These are phyloP conservation scores for Myotis pilosus DNA, from an alignment of 2,797 vertebrate genomes.

Conservation along the genomic window DNA sequence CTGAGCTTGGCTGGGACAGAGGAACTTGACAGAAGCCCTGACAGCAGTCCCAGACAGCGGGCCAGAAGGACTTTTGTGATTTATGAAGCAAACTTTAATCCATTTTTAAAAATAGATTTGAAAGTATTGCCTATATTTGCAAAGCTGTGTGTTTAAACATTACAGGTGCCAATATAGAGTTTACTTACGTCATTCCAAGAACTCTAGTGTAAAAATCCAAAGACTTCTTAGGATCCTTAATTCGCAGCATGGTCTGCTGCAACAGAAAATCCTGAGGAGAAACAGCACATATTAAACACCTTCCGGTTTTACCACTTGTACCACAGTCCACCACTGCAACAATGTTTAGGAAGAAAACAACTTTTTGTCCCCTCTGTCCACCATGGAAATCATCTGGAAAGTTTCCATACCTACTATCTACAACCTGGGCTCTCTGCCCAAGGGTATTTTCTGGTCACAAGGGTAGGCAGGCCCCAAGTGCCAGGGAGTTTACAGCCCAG, in stretches of 20 bases:
- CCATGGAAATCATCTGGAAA: background rate
- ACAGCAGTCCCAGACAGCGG: background rate
- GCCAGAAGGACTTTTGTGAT: background rate
- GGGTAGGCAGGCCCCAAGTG: background rate
- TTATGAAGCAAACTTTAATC: constrained; percentile 1
- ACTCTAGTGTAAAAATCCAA: constrained; percentile 97
- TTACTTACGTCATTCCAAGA: constrained; percentile 97
- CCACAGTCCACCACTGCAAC: background rate
- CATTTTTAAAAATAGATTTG: background rate
- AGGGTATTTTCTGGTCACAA: background rate
- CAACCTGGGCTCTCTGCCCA: background rate
- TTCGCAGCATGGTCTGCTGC: constrained; percentile 97
- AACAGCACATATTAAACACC: background rate
- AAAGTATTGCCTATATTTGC: background rate
- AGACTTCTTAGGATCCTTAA: constrained; percentile 97
- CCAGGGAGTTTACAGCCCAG: background rate
- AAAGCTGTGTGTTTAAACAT: background rate
- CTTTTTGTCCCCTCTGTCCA: background rate
- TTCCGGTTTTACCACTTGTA: background rate
- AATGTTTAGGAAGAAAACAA: background rate
- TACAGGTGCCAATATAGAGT: background rate
- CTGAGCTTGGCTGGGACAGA: background rate
- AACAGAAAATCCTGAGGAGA: constrained; percentile 92
- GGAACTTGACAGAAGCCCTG: background rate
- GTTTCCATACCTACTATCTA: background rate